A percentile compares a stretch with the other conserved stretches of the same genome.
Conservation (phyloP, 30 jellyfish, hydroid and myxozoan species). For the Mastigias papua region DNA sequence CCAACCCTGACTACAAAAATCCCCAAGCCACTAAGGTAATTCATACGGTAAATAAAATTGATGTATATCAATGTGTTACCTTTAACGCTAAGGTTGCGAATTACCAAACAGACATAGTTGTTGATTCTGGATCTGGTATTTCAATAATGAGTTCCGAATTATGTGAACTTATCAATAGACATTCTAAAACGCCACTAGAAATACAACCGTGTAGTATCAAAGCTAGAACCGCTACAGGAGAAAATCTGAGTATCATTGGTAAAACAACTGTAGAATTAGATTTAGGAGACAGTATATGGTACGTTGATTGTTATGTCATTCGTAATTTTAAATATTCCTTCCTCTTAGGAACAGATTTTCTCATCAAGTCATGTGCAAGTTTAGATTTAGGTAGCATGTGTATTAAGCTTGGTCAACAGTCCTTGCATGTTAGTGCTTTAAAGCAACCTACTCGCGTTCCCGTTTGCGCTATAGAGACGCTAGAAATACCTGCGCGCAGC, state of each 20-base stretch:
- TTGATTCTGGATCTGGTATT: constrained; percentile 60
- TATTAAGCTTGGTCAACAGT: constrained; percentile 9
- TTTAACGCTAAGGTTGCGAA: constrained; percentile 28
- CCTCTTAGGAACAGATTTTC: constrained; percentile 46
- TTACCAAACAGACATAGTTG: constrained; percentile 28
- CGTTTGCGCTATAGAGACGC: constrained; percentile 28
- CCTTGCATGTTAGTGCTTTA: constrained; percentile 5
- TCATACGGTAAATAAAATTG: background rate
- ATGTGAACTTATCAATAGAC: constrained; percentile 26
- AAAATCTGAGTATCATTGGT: constrained; percentile 33
- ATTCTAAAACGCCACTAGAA: constrained; percentile 24
- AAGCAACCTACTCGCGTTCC: constrained; percentile 9
- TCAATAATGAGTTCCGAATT: constrained; percentile 15
- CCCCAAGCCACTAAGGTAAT: background rate
- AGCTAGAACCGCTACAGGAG: constrained; percentile 48
- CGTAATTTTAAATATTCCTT: constrained; percentile 20
- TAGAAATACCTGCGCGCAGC: constrained; percentile 33
- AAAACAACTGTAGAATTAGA: constrained; percentile 40
- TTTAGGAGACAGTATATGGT: constrained; percentile 32
- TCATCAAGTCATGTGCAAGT: background rate
- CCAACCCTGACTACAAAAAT: background rate
- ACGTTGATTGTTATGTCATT: constrained; percentile 36
- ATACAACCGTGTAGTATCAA: background rate
- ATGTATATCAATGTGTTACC: constrained; percentile 31
- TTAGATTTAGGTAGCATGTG: constrained; percentile 1